Evolutionary conservation across 2,797 vertebrate genomes (phyloP), one percentile per base, ranked within the genome.

Genomic region (Macrochelys suwanniensis): DNA sequence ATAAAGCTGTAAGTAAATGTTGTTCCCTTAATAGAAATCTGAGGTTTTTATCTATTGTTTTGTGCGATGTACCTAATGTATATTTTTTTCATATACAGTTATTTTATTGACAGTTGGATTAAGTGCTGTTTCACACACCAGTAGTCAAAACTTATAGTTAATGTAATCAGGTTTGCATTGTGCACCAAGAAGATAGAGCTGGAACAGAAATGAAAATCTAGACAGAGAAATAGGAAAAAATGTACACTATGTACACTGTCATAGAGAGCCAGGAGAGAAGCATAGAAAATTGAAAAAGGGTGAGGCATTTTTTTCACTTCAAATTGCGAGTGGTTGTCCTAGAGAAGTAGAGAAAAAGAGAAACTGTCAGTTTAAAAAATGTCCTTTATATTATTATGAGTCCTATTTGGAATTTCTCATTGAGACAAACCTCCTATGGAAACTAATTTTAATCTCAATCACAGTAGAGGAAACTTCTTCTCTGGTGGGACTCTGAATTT

Each of bases 1-100:
- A 33, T 80, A 76, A 89, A 28, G 71, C 90, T 79, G 47, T 88
- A 79, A 68, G 49, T 11, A 81, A 87, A 3, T n/a, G 13, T 84
- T 90, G n/a, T 68, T 89, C 25, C 2, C 84, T 76, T 6, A 74
- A 89, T 87, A 13, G 84, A 78, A 11, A 53, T 87, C 10, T 51
- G 45, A 59, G 84, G 31, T 90, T 89, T 80, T 19, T 92, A 4
- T 61, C 3, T 90, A 3, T 68, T 90, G 88, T 93, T 90, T 94
- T 93, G 12, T 80, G 56, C 61, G 19, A 45, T 95, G 33, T 17
- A 94, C 7, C 4, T 84, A 85, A 56, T 23, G 7, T 81, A 42
- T 21, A 71, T 28, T 28, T 77, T 65, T 31, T 49, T 17, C 28
- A 28, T 49, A 47, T 31, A 49, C 45, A 31, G n/a, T 42, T 77